Evolutionary conservation across 2,797 vertebrate species (phyloP), one percentile per base, ranked within the genome.

Genomic region (Sebastes melanostomus): DNA sequence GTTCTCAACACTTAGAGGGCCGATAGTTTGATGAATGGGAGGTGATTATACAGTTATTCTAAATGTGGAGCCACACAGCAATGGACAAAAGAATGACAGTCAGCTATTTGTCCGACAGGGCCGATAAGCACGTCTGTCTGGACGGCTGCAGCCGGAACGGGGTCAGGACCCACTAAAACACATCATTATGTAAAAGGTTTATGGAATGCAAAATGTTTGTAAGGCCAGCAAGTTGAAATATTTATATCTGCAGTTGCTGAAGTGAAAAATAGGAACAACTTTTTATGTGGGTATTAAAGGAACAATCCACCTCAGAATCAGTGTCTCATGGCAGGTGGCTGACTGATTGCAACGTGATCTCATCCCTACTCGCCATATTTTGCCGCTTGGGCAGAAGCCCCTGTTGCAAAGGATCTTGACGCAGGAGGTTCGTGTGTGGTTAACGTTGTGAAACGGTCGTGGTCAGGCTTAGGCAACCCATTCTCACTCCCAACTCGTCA

Each of bases 1-100:
- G 76, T 52, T 82, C 86, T 27, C 27, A 14, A 56, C 30, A 46
- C 69, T 24, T 4, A 2, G 10, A 67, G 55, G 69, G 24, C 27
- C 6, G 2, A 13, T 9, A 0, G 20, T 70, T 67, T 89, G 88
- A 91, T 83, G 66, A 79, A 89, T 52, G 85, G 75, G 66, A 0
- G 12, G 36, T 5, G 32, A 75, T 85, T 84, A 87, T 10, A 56
- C 36, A 34, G 60, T 83, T 82, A 71, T 82, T 81, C 59, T 52
- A 58, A 52, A 38, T 80, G 52, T 66, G 42, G 46, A 55, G 56
- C 66, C 1, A 6, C 69, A 30, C 38, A 10, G 56, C 58, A 14
- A 50, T 1, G 22, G 61, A 81, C 36, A 46, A 38, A 61, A 50
- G 50, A 66, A 46, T 29, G 81, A 70, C 59, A 54, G 75, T 25